Conservation (phyloP, 2,888 invertebrate genomes). For the Aphodius sticticus region DNA sequence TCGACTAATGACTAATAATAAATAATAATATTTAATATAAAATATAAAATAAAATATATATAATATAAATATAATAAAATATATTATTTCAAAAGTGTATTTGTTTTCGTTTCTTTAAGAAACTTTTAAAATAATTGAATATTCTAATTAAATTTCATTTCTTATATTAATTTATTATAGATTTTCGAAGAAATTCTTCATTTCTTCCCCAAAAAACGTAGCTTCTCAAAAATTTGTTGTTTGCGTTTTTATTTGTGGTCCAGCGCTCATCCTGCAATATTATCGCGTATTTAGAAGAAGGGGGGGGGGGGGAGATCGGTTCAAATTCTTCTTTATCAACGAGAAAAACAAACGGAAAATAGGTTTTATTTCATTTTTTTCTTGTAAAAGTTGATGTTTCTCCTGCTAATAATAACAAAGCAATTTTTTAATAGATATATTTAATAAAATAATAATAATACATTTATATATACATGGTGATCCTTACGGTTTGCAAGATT, state of each 20-base stretch:
- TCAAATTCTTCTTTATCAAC: background rate
- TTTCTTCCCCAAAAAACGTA: background rate
- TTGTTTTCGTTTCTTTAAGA: background rate
- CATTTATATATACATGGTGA: background rate
- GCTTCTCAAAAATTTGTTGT: background rate
- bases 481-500: background rate
- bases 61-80: too few species aligned
- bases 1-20: background rate
- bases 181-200: background rate
- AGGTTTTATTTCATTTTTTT: background rate
- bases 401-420: background rate
- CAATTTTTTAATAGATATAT: background rate
- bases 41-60: too few species aligned
- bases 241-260: slow-evolving; percentile 4
- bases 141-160: background rate
- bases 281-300: background rate
- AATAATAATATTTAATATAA: background rate
- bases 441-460: background rate
- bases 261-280: background rate
- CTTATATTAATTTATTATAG: background rate
- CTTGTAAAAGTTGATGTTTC: background rate
- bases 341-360: background rate
- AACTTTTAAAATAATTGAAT: background rate
- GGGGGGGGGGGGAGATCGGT: background rate
- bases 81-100: background rate